Conservation (phyloP, 2,113 vertebrate species). For the Elachura formosa region DNA sequence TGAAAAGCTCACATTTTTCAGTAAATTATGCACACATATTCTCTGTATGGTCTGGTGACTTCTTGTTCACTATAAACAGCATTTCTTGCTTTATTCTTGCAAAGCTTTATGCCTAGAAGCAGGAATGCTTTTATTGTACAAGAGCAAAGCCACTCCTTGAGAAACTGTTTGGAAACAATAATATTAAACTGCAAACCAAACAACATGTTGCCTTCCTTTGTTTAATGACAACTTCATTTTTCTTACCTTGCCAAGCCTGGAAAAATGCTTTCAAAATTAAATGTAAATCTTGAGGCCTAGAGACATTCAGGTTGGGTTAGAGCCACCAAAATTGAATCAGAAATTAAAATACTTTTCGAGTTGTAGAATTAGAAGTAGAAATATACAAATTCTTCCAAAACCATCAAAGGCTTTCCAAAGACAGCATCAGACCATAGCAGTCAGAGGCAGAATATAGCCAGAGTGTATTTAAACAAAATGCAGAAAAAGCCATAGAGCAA, state of each 20-base stretch:
- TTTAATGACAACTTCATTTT: neutral
- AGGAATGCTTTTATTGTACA: neutral
- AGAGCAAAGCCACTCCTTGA: neutral
- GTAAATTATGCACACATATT: neutral
- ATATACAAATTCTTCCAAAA: neutral
- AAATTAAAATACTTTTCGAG: conserved; percentile 4
- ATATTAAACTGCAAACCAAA: neutral
- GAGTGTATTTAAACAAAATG: neutral
- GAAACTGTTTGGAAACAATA: neutral
- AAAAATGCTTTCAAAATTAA: neutral
- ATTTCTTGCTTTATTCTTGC: neutral
- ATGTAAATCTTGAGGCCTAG: neutral
- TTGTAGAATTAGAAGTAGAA: neutral
- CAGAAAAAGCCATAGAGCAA: neutral
- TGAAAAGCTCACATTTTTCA: neutral
- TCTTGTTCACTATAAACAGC: neutral
- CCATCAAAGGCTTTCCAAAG: neutral
- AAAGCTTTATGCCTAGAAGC: neutral
- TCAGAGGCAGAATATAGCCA: neutral
- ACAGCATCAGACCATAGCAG: neutral
- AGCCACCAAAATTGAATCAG: neutral
- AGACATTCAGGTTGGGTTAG: neutral
- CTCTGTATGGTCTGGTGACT: neutral
- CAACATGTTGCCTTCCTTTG: neutral
- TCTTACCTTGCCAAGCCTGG: neutral